Evolutionary conservation across 2,888 invertebrate species (phyloP).

Genomic region (Ophonus ardosiacus): DNA sequence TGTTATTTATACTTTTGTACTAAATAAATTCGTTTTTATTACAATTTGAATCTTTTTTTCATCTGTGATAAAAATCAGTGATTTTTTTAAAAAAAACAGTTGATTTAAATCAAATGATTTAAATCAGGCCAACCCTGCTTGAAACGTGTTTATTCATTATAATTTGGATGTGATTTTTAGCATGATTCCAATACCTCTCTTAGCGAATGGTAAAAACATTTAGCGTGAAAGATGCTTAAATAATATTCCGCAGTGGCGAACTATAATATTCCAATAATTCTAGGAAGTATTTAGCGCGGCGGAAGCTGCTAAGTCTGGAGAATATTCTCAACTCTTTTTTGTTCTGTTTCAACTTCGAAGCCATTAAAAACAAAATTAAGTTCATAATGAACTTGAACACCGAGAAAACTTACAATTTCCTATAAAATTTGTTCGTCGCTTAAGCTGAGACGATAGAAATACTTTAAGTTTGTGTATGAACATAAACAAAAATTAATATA

Average conservation of each 20-base stretch:
- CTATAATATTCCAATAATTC: constrained; percentile 48
- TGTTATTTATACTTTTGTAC: too few species aligned
- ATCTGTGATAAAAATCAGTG: too few species aligned
- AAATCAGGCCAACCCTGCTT: too few species aligned
- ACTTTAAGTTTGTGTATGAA: constrained; percentile 28
- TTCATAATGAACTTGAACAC: constrained; percentile 59
- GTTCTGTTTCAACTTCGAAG: constrained; percentile 55
- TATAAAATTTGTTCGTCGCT: constrained; percentile 37
- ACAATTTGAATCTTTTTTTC: too few species aligned
- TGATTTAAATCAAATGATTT: too few species aligned
- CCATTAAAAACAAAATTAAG: constrained; percentile 62
- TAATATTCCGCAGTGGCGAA: background rate
- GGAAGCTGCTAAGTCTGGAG: constrained; percentile 30
- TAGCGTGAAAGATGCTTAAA: too few species aligned
- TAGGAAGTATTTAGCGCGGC: constrained; percentile 21
- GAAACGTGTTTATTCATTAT: too few species aligned
- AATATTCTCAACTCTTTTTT: constrained; percentile 58
- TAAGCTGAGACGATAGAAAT: constrained; percentile 20
- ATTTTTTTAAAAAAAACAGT: too few species aligned
- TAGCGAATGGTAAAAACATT: too few species aligned
- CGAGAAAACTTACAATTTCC: constrained; percentile 59
- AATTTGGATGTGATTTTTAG: too few species aligned
- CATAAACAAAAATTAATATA: background rate
- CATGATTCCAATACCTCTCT: too few species aligned
- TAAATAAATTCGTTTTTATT: too few species aligned